These are phyloP conservation scores for Tangara arthus DNA, from an alignment of 2,797 vertebrate genomes.

Conservation along the genomic window DNA sequence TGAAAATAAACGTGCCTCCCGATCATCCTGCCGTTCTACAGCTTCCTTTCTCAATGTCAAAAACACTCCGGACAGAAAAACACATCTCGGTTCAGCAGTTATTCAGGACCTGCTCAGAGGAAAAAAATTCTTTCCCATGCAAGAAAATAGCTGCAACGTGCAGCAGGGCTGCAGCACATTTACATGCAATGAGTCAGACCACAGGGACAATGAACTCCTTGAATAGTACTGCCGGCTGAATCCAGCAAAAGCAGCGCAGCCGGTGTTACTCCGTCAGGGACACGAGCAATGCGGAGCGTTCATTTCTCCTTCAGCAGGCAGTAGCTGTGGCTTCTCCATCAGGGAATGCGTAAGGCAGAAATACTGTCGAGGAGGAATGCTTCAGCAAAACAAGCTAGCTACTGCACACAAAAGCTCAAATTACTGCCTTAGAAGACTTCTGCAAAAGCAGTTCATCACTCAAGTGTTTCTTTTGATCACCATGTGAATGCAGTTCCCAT, in stretches of 20 bases:
- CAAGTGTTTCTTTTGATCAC: conserved; percentile 71
- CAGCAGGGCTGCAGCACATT: conserved; percentile 73
- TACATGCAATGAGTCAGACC: conserved; percentile 77
- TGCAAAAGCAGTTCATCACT: conserved; percentile 71
- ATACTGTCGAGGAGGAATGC: conserved; percentile 43
- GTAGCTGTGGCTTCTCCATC: conserved; percentile 57
- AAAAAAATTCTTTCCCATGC: conserved; percentile 59
- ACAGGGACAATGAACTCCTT: conserved; percentile 72
- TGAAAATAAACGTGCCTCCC: conserved; percentile 43
- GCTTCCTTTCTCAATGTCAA: conserved; percentile 23
- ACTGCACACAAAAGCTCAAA: conserved; percentile 65
- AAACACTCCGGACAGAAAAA: conserved; percentile 17
- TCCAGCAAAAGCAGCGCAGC: conserved; percentile 59
- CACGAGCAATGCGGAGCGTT: conserved; percentile 27
- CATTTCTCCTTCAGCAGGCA: conserved; percentile 44
- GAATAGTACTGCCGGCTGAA: conserved; percentile 57
- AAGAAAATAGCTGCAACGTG: conserved; percentile 65
- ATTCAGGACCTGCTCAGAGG: conserved; percentile 48
- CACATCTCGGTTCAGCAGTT: conserved; percentile 22
- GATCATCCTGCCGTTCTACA: conserved; percentile 56
- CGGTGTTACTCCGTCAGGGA: conserved; percentile 58
- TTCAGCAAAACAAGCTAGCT: conserved; percentile 62
- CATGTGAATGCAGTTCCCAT: conserved; percentile 68
- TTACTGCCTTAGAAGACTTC: conserved; percentile 62
- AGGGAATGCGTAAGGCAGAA: conserved; percentile 35